Base-by-base conservation (phyloP, 2,888 invertebrate genomes). In the Cryptocephalus primarius region DNA sequence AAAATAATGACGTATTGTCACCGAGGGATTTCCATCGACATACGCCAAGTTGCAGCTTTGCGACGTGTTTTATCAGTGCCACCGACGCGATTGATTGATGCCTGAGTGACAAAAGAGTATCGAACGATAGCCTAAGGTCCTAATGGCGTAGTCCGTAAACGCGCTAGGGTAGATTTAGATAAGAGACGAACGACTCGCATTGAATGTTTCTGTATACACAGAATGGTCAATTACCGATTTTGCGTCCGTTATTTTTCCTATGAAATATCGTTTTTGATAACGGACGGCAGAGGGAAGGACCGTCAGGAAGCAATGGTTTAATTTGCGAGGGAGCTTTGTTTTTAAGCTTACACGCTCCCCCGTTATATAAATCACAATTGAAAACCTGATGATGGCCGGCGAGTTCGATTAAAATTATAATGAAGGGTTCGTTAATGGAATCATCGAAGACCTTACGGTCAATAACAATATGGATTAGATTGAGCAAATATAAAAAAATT, bases 171-270 rank as follows among this genome's bases (percentile, higher is more conserved):
- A 46, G 46, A 46, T 40, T 34, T 32, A 41, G 45, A 45, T 45
- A 41, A 45, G 39, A 38, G 42, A n/a, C 9, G 33, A 34, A 32
- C 42, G 46, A 46, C 42, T 13, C 36, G 33, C 41, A 46, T 42
- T 46, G 42, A 46, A 46, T 38, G 46, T 42, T 46, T 46, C 41
- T 22, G 38, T 42, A 34, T 32, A 10, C 33, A n/a, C 14, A 14
- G 44, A 44, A 44, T 44, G 8, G 32, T 39, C 39, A 45, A 45
- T 40, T 46, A 46, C 41, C 36, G 46, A 42, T 46, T 46, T 46
- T 31, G 22, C 41, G 31, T 36, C 42, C 32, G 12, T 42, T 41
- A 36, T 46, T 33, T 34, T 42, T 32, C 39, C 11, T 32, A 33
- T 33, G 40, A 40, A 33, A 33, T 45, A 45, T 40, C 14, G 44